Conservation (phyloP, 2,797 vertebrate species). For the Rhabdophis nuchalis region DNA sequence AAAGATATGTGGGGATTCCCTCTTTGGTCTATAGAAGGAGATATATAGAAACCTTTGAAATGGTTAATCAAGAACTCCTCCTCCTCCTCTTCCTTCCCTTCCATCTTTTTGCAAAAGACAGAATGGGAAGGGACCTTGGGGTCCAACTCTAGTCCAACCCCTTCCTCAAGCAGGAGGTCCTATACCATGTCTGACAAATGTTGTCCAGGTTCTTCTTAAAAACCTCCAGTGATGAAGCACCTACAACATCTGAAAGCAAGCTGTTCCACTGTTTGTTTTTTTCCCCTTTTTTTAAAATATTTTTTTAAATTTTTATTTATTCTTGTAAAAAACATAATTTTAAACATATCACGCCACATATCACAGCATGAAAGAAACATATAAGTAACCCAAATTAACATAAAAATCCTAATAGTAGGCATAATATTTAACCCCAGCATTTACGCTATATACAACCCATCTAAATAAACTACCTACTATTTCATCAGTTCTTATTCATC, state of each 20-base stretch:
- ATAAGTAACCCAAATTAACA: too few relatives aligned
- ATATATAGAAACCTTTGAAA: not conserved
- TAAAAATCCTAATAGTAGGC: too few relatives aligned
- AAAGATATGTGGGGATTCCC: not conserved
- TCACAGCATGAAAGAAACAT: too few relatives aligned
- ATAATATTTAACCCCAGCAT: too few relatives aligned
- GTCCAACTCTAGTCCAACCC: not conserved
- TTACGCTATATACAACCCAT: too few relatives aligned
- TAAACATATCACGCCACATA: too few relatives aligned
- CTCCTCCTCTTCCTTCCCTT: too few relatives aligned
- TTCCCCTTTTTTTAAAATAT: too few relatives aligned
- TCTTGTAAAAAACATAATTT: too few relatives aligned
- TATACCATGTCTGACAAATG: not conserved
- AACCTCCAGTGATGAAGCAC: not conserved
- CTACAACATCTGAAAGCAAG: not conserved
- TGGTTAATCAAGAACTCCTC: not conserved
- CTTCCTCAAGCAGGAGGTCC: not conserved
- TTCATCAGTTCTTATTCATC: too few relatives aligned
- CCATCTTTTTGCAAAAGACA: not conserved
- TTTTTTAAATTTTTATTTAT: too few relatives aligned
- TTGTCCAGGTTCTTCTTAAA: not conserved
- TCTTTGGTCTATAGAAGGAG: not conserved
- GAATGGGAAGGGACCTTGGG: not conserved
- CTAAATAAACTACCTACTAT: too few relatives aligned
- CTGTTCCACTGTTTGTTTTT: not conserved